A percentile compares a stretch with the other conserved stretches of the same genome.
phyloP scores from a whole-genome alignment of 1,140 invertebrate species.

The Caenorhabditis tropicalis region DNA sequence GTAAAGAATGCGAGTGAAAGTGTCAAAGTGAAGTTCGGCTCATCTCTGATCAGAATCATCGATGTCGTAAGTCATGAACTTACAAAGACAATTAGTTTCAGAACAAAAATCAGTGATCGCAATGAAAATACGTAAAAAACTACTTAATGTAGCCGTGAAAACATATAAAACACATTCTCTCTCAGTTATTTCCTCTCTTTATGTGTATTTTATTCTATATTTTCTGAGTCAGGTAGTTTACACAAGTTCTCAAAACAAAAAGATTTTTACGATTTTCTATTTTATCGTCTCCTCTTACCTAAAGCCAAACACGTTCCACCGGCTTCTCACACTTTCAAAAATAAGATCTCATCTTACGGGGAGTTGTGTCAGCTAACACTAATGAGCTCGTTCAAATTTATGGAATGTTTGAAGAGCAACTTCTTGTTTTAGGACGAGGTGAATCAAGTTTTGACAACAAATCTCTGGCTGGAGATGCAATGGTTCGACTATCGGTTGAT shows the following conservation, averaged over 20 bases:
- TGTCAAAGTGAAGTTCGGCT: conserved; percentile 87
- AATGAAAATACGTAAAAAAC: no score
- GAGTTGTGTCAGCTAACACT: conserved; percentile 16
- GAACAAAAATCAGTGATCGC: no score
- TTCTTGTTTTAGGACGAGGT: conserved; percentile 82
- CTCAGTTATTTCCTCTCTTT: no score
- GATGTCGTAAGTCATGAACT: conserved; percentile 74
- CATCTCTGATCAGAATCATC: conserved; percentile 75
- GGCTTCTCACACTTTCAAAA: conserved; percentile 13
- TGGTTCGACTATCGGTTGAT: conserved; percentile 96
- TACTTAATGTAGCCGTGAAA: no score
- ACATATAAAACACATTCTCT: no score
- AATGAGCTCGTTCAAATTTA: conserved; percentile 33
- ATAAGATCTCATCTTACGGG: conserved; percentile 11
- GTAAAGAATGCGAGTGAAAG: conserved; percentile 91
- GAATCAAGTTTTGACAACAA: conserved; percentile 86
- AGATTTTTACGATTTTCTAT: background rate
- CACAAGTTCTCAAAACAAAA: background rate
- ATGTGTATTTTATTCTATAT: background rate
- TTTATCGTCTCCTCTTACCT: background rate
- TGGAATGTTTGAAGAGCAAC: background rate
- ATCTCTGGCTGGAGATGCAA: conserved; percentile 82
- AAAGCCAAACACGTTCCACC: conserved; percentile 18
- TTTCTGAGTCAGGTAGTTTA: background rate
- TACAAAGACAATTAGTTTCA: no score